A percentile compares a stretch with the other conserved stretches of the same genome.
These are phyloP conservation scores for Bradypodion ventrale DNA, from an alignment of 2,797 vertebrate species.

Conservation along the genomic window DNA sequence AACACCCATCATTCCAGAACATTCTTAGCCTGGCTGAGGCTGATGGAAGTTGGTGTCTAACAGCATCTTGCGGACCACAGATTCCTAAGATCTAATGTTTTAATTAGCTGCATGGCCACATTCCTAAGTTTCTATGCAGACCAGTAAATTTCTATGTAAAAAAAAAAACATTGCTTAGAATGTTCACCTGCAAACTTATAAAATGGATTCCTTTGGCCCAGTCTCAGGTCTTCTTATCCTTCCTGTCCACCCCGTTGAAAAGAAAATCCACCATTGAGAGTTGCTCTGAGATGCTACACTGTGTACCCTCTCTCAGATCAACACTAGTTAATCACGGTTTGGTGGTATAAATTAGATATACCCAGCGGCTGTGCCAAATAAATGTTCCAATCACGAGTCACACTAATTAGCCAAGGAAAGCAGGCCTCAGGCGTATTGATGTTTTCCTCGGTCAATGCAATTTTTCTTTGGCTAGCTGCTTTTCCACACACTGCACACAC, in stretches of 20 bases:
- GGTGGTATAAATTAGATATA: conserved; percentile 13
- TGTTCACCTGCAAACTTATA: neutral
- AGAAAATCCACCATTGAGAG: neutral
- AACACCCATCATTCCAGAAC: neutral
- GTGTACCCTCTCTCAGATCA: neutral
- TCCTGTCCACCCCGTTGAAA: neutral
- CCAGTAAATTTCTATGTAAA: no score
- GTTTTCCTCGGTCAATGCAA: conserved; percentile 2
- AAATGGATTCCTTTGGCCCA: neutral
- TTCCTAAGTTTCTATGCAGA: no score
- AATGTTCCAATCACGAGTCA: conserved; percentile 9
- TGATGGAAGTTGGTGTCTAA: neutral
- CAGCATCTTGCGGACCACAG: neutral
- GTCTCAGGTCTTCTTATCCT: no score
- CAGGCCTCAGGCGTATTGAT: neutral
- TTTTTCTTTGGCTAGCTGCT: neutral
- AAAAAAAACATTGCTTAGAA: neutral
- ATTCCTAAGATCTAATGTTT: no score
- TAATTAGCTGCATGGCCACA: no score
- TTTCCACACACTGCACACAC: neutral
- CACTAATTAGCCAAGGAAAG: conserved; percentile 21
- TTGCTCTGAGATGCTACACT: neutral
- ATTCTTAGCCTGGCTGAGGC: neutral
- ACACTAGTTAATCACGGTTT: neutral
- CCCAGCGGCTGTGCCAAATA: neutral